These are phyloP conservation scores for Manis javanica DNA, from an alignment of 2,797 vertebrate species.

Conservation along the genomic window DNA sequence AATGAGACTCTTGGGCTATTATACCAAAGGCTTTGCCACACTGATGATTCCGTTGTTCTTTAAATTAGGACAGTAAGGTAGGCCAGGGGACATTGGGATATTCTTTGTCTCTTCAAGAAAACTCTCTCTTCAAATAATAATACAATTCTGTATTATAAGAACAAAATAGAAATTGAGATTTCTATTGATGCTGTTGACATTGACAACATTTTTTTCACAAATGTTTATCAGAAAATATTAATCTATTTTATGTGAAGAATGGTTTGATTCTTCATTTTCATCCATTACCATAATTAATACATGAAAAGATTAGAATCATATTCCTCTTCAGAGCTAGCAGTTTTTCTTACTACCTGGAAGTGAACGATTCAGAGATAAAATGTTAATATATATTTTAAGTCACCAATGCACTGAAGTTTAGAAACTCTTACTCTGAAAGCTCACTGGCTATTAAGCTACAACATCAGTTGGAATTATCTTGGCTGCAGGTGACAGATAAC, in stretches of 20 bases:
- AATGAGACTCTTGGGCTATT: background rate
- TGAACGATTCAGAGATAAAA: background rate
- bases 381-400: background rate
- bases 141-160: background rate
- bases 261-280: background rate
- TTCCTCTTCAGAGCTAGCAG: background rate
- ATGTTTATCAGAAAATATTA: background rate
- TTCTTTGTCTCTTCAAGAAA: background rate
- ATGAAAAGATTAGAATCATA: background rate
- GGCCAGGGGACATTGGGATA: background rate
- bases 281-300: background rate
- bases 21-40: background rate
- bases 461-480: background rate
- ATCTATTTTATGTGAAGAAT: background rate
- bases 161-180: background rate
- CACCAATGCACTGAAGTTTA: background rate
- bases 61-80: background rate
- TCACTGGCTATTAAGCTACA: background rate
- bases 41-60: background rate
- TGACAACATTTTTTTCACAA: background rate
- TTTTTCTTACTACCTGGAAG: background rate
- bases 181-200: background rate
- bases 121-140: background rate
- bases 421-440: background rate
- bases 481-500: background rate